phyloP scores from a whole-genome alignment of 1,140 invertebrate species.

The Drosophila ohnishii region DNA sequence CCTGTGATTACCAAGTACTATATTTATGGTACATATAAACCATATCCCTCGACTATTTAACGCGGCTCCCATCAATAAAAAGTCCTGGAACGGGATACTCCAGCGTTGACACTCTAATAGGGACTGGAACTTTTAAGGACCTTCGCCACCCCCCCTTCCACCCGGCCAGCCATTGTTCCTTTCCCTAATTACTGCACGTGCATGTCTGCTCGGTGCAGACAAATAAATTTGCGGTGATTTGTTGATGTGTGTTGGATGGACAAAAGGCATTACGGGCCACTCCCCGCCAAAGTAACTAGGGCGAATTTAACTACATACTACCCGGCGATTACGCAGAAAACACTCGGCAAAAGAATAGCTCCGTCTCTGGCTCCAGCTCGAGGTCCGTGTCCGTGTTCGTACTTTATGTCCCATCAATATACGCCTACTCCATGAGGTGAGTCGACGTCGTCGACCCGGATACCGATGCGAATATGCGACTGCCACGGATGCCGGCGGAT shows the following conservation, averaged over 20 bases:
- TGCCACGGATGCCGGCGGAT: neutral
- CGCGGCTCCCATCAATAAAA: slow-evolving; percentile 5
- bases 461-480: neutral
- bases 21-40: too few species aligned
- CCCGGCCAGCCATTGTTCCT: slow-evolving; percentile 6
- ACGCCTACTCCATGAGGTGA: slow-evolving; percentile 39
- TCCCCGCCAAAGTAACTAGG: slow-evolving; percentile 42
- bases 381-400: slow-evolving; percentile 2
- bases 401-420: slow-evolving; percentile 45
- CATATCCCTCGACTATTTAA: too few species aligned
- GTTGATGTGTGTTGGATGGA: slow-evolving; percentile 50
- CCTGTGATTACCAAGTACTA: too few species aligned
- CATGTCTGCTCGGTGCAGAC: slow-evolving; percentile 25
- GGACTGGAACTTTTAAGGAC: slow-evolving; percentile 25
- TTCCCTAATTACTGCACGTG: slow-evolving; percentile 45
- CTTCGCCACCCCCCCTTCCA: neutral
- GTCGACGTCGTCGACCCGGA: neutral
- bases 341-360: slow-evolving; percentile 19
- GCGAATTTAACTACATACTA: slow-evolving; percentile 60
- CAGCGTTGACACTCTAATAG: slow-evolving; percentile 45
- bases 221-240: slow-evolving; percentile 78
- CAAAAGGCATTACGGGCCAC: slow-evolving; percentile 49
- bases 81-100: neutral
- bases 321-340: slow-evolving; percentile 44
- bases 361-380: too few species aligned